Evolutionary conservation across 2,113 vertebrate genomes (phyloP).

Genomic region (Callospermophilus lateralis): DNA sequence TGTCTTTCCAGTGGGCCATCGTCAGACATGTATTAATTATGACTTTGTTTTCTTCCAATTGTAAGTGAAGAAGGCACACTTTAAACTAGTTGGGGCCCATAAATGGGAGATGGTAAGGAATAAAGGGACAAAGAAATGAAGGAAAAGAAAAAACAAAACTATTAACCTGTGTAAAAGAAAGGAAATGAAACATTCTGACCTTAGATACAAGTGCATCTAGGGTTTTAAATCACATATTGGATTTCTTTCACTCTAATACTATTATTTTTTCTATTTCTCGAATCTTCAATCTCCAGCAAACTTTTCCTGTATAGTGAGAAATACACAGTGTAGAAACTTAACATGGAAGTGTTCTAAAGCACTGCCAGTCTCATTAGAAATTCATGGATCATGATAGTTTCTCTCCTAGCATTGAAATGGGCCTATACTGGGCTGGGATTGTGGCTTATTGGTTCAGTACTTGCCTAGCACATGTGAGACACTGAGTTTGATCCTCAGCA

Average conservation of each 20-base stretch:
- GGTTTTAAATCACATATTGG: neutral
- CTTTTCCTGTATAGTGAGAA: neutral
- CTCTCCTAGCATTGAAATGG: neutral
- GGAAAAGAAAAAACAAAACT: neutral
- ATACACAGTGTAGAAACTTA: neutral
- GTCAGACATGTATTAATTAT: neutral
- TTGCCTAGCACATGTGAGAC: no score
- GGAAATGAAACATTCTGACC: neutral
- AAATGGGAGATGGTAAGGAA: neutral
- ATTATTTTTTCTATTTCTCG: neutral
- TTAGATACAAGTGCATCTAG: neutral
- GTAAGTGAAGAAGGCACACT: neutral
- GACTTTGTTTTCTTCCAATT: neutral
- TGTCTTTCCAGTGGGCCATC: neutral
- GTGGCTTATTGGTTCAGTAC: no score
- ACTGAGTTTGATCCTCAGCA: no score
- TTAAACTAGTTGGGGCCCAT: neutral
- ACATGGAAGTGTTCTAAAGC: neutral
- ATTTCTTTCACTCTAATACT: neutral
- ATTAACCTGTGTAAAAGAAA: neutral
- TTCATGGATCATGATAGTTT: neutral
- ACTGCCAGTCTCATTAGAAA: neutral
- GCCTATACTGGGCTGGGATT: neutral
- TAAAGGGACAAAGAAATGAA: neutral
- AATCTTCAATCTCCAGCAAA: neutral